Conservation (phyloP, 2,797 vertebrate species). For the Rhyacichthys aspro region DNA sequence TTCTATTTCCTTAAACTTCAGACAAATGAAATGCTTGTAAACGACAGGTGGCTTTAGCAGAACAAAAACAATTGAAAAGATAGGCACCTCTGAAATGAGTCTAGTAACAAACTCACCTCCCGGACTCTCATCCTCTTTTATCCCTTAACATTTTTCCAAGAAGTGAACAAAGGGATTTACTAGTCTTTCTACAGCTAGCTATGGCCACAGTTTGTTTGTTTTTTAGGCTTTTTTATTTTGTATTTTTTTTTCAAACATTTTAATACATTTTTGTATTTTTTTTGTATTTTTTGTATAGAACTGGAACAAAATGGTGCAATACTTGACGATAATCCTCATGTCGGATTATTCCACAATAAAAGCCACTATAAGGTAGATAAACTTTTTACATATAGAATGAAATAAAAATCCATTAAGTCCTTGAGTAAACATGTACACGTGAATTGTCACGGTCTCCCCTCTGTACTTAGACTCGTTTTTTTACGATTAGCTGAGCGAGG, state of each 20-base stretch:
- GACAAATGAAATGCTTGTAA: conserved; percentile 92
- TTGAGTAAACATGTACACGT: conserved; percentile 99
- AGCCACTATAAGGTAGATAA: conserved; percentile 96
- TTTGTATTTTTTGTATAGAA: conserved; percentile 66
- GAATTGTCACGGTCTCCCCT: conserved; percentile 90
- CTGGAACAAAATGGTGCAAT: conserved; percentile 90
- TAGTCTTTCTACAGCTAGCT: conserved; percentile 86
- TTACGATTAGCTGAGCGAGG: conserved; percentile 87
- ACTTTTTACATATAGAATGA: conserved; percentile 88
- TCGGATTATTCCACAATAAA: conserved; percentile 92
- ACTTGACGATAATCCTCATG: conserved; percentile 87
- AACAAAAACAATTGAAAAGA: conserved; percentile 67
- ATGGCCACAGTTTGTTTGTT: conserved; percentile 89
- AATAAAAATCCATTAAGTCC: conserved; percentile 89
- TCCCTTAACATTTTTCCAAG: conserved; percentile 65
- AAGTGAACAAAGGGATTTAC: conserved; percentile 77
- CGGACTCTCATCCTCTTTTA: conserved; percentile 58
- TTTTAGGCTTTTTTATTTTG: conserved; percentile 58
- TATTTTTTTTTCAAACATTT: conserved; percentile 63
- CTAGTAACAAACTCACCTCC: conserved; percentile 73
- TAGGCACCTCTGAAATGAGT: conserved; percentile 85
- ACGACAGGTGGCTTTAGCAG: conserved; percentile 83
- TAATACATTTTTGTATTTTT: conserved; percentile 42
- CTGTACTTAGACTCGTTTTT: conserved; percentile 69
- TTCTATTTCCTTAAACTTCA: conserved; percentile 84